phyloP scores from a whole-genome alignment of 2,888 invertebrate species.

The Noctua janthe region DNA sequence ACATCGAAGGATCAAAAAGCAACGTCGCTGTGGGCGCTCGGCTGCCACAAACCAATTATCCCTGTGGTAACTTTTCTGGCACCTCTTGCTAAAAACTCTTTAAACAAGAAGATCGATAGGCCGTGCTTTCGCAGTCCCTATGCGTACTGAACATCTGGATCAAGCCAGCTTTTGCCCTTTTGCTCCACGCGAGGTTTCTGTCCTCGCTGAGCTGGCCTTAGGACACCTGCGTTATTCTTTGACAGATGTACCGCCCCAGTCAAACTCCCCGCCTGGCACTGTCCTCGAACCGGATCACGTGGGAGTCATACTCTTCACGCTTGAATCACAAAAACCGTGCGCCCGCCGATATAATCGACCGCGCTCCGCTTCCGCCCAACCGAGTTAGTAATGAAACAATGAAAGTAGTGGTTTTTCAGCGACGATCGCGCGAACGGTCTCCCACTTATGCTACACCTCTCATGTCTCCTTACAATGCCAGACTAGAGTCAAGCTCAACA shows the following conservation, averaged over 20 bases:
- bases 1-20: slow-evolving; percentile 94
- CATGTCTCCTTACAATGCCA: slow-evolving; percentile 91
- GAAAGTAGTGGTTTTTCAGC: slow-evolving; percentile 57
- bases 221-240: slow-evolving; percentile 92
- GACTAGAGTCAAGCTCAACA: slow-evolving; percentile 92
- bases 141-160: slow-evolving; percentile 92
- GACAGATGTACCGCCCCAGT: slow-evolving; percentile 92
- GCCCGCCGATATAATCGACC: background rate
- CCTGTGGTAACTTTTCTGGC: slow-evolving; percentile 94
- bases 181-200: slow-evolving; percentile 93
- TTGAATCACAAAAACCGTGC: slow-evolving; percentile 71
- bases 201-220: slow-evolving; percentile 92
- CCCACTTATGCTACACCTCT: slow-evolving; percentile 88
- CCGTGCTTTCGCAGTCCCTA: slow-evolving; percentile 92
- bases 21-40: slow-evolving; percentile 92
- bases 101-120: slow-evolving; percentile 92
- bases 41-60: slow-evolving; percentile 92
- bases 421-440: slow-evolving; percentile 47
- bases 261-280: slow-evolving; percentile 92
- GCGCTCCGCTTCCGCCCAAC: slow-evolving; percentile 66
- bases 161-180: slow-evolving; percentile 93
- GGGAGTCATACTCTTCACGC: slow-evolving; percentile 86
- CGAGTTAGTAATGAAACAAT: slow-evolving; percentile 54
- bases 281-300: slow-evolving; percentile 90
- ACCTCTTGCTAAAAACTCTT: slow-evolving; percentile 91